Evolutionary conservation across 2,888 invertebrate species (phyloP).

Genomic region (Harpagoxenus sublaevis): DNA sequence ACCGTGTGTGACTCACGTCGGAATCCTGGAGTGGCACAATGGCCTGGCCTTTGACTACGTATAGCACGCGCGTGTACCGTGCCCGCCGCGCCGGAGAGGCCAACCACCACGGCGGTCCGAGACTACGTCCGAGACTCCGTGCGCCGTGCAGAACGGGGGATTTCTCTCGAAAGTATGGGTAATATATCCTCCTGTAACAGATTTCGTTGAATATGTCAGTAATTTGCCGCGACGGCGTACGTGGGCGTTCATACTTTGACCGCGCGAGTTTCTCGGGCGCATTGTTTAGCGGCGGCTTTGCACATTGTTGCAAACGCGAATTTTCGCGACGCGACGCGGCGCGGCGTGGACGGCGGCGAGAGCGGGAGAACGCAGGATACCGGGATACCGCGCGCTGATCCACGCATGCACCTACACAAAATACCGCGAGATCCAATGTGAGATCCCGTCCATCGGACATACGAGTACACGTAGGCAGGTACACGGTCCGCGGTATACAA

Average conservation of each 20-base stretch:
- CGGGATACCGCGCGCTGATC: neutral
- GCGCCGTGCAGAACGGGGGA: constrained; percentile 18
- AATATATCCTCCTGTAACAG: constrained; percentile 40
- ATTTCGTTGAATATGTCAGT: constrained; percentile 54
- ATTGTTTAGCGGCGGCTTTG: constrained; percentile 30
- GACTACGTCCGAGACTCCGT: constrained; percentile 9
- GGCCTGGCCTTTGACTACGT: constrained; percentile 72
- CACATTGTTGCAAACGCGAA: constrained; percentile 34
- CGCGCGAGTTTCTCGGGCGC: constrained; percentile 45
- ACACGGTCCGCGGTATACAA: neutral
- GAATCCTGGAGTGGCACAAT: constrained; percentile 76
- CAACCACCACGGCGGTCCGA: neutral
- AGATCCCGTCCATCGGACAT: neutral
- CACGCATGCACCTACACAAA: neutral
- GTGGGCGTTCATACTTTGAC: constrained; percentile 38
- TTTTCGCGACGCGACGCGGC: constrained; percentile 7
- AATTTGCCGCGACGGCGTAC: constrained; percentile 24
- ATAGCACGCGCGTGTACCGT: constrained; percentile 46
- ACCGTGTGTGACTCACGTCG: constrained; percentile 72
- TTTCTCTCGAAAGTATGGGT: constrained; percentile 42
- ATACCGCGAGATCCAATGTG: neutral
- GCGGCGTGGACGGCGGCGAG: neutral
- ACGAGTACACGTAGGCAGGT: neutral
- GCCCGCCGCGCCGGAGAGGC: constrained; percentile 2
- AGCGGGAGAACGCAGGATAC: neutral